Percentiles rank a stretch among this genome's conserved stretches.
These are phyloP conservation scores for Lichenostomus cassidix DNA, from an alignment of 2,113 vertebrate species.

Conservation along the genomic window DNA sequence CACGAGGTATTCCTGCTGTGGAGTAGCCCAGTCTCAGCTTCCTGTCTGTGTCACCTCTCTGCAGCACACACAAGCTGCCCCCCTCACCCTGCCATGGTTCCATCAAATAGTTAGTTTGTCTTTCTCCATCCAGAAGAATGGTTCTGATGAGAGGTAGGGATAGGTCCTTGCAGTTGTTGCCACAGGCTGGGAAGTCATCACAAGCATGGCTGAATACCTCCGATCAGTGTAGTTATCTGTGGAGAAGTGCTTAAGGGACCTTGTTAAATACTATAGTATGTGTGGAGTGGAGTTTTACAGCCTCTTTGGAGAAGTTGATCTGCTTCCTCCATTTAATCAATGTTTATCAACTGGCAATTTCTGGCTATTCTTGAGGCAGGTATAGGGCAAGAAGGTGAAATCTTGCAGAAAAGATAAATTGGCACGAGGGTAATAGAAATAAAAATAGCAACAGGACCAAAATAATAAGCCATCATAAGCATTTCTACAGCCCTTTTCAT, in stretches of 20 bases:
- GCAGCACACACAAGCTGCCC: background rate
- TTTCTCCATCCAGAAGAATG: background rate
- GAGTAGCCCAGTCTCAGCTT: background rate
- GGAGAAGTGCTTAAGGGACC: background rate
- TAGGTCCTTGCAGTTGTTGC: background rate
- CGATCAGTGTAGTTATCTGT: background rate
- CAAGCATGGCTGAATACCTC: background rate
- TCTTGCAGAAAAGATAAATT: background rate
- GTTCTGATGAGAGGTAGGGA: background rate
- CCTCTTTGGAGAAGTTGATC: background rate
- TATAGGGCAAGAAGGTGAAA: background rate
- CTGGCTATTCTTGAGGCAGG: background rate
- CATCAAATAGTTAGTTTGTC: background rate
- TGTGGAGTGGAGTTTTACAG: background rate
- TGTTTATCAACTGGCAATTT: background rate
- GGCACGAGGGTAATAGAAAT: background rate
- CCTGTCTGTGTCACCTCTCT: background rate
- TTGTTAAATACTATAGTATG: background rate
- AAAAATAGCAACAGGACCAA: background rate
- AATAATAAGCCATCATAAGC: background rate
- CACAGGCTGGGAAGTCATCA: background rate
- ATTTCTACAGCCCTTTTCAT: background rate
- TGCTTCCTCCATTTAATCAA: background rate
- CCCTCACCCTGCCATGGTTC: background rate
- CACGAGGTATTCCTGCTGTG: fast-evolving